phyloP scores from a whole-genome alignment of 2,888 invertebrate genomes.

The Cynaeus angustus region DNA sequence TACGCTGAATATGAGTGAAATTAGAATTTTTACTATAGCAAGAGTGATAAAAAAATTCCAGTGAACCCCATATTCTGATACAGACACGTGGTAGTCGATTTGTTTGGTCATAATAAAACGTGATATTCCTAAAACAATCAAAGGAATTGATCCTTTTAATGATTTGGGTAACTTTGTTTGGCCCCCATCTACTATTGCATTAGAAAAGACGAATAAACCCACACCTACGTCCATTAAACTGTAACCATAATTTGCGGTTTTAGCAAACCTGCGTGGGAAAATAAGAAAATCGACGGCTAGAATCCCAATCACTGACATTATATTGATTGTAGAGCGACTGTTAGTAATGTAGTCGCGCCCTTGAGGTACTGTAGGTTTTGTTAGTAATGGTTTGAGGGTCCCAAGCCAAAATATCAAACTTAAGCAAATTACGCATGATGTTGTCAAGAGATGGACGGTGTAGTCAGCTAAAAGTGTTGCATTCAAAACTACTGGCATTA shows the following conservation, averaged over 20 bases:
- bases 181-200: conserved; percentile 81
- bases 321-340: conserved; percentile 80
- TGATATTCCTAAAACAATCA: conserved; percentile 77
- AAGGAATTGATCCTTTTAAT: conserved; percentile 70
- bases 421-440: conserved; percentile 5
- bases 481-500: conserved; percentile 74
- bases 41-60: conserved; percentile 99
- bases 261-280: conserved; percentile 90
- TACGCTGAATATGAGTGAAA: conserved; percentile 76
- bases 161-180: conserved; percentile 64
- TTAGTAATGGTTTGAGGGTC: neutral
- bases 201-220: conserved; percentile 87
- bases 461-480: conserved; percentile 74
- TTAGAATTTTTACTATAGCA: conserved; percentile 85
- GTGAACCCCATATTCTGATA: conserved; percentile 96
- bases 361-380: neutral
- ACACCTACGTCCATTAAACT: conserved; percentile 98
- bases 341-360: conserved; percentile 76
- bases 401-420: conserved; percentile 14
- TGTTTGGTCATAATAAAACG: conserved; percentile 78
- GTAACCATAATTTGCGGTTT: conserved; percentile 89
- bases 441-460: conserved; percentile 51
- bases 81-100: conserved; percentile 89
- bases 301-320: conserved; percentile 87
- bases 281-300: conserved; percentile 94